Evolutionary conservation across 2,888 invertebrate genomes (phyloP).

Genomic region (Danaus chrysippus): DNA sequence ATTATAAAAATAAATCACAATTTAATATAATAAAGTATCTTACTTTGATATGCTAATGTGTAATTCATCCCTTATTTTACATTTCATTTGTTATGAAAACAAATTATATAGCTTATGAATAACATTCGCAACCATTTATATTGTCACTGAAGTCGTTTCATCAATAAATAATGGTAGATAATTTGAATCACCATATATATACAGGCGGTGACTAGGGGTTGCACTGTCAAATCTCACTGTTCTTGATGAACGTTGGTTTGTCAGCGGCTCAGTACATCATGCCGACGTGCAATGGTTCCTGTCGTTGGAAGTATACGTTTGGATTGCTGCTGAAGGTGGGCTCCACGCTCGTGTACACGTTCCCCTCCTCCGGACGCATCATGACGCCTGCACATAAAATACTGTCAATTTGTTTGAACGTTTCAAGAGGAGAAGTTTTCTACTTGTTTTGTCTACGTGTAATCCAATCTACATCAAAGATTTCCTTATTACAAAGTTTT

Average conservation of each 20-base stretch:
- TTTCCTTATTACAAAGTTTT: no score
- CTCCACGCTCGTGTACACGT: conserved; percentile 90
- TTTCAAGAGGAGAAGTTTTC: conserved; percentile 7
- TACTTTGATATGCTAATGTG: not conserved
- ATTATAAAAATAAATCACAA: conserved; percentile 57
- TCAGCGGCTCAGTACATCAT: conserved; percentile 89
- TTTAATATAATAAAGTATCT: conserved; percentile 11
- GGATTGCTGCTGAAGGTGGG: conserved; percentile 93
- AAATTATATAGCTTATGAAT: no score
- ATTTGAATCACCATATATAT: no score
- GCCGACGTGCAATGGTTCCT: conserved; percentile 89
- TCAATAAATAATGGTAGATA: no score
- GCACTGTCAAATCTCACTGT: conserved; percentile 74
- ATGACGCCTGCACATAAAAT: conserved; percentile 81
- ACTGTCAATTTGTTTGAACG: conserved; percentile 21
- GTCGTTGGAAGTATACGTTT: conserved; percentile 93
- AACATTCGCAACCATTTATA: no score
- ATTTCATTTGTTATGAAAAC: no score
- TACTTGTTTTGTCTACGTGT: no score
- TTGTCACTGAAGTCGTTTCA: no score
- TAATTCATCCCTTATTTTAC: no score
- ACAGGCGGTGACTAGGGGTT: conserved; percentile 38
- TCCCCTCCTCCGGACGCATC: conserved; percentile 89
- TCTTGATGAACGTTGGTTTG: conserved; percentile 73
- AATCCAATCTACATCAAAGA: no score